Percentiles rank a stretch among this genome's conserved stretches.
phyloP scores from a whole-genome alignment of 2,888 invertebrate genomes.

The Tryphoninae sp. region DNA sequence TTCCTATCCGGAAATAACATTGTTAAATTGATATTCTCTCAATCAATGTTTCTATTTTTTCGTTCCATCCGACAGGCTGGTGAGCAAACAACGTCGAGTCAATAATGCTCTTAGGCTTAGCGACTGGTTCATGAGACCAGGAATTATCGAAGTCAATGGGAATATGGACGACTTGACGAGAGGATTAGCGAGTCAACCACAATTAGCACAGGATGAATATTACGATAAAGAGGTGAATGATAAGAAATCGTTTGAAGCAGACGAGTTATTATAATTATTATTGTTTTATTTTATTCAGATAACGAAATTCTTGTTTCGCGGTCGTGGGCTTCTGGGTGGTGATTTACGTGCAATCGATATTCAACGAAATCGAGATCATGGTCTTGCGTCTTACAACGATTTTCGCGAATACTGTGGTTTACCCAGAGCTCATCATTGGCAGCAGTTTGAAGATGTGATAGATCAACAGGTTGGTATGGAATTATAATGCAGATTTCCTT shows the following conservation, averaged over 20 bases:
- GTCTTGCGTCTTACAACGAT: constrained; percentile 89
- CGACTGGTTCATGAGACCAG: constrained; percentile 88
- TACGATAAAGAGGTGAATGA: constrained; percentile 88
- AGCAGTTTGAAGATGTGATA: constrained; percentile 85
- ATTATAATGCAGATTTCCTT: constrained; percentile 32
- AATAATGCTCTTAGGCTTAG: constrained; percentile 85
- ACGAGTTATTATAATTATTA: too few relatives aligned
- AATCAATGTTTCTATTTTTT: constrained; percentile 22
- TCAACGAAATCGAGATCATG: constrained; percentile 94
- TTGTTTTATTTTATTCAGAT: constrained; percentile 81
- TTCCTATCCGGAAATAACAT: background rate
- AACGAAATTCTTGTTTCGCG: constrained; percentile 86
- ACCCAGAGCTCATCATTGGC: constrained; percentile 86
- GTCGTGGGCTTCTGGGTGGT: constrained; percentile 88
- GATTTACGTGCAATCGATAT: constrained; percentile 92
- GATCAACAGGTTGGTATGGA: constrained; percentile 64
- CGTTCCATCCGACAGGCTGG: constrained; percentile 81
- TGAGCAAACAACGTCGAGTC: constrained; percentile 83
- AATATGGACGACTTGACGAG: constrained; percentile 89
- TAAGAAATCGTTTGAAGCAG: background rate
- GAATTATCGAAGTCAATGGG: constrained; percentile 85
- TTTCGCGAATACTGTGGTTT: constrained; percentile 90
- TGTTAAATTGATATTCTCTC: background rate
- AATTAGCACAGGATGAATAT: constrained; percentile 89
- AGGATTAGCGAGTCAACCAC: constrained; percentile 89